Evolutionary conservation across 2,113 vertebrate genomes (phyloP), one percentile per base, ranked within the genome.

Genomic region (Esox niger): DNA sequence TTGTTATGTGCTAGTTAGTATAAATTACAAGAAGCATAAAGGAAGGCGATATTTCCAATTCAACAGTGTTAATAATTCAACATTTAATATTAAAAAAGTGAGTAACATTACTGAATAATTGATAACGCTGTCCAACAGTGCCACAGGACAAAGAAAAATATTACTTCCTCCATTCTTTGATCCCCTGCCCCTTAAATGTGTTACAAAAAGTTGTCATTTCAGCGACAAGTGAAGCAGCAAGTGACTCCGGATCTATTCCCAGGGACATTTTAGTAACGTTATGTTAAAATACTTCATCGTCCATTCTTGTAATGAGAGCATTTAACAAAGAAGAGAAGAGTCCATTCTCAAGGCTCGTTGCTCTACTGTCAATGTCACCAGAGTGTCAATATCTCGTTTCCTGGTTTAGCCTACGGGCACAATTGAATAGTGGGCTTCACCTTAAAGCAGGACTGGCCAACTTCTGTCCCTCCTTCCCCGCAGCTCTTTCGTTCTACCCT

Each of bases 331-430:
- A 46, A 68, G 25, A 21, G n/a, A 3, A 52, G 7, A 21, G n/a
- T 0, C n/a, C 47, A 10, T 78, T 79, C 83, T 80, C 2, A 20
- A 69, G 74, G 1, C n/a, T 52, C 46, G 26, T 29, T 26, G 47
- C 67, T 81, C 69, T 59, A 54, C 71, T 79, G 58, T 72, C 79
- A 81, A 82, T 82, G 82, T 84, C 81, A 88, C 86, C 47, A 75
- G 65, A 11, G 3, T 27, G 57, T 56, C 76, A 29, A 20, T 56
- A 17, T 29, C 29, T 65, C 32, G 58, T 30, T 35, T 15, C 26
- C 52, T 47, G 11, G n/a, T 60, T 72, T 75, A 72, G 67, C 71
- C 70, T 54, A 46, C 21, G 32, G 75, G 8, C 52, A 74, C 15
- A 31, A 71, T 66, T 13, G 68, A 54, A 75, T 70, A 71, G 61